Evolutionary conservation across 2,113 vertebrate genomes (phyloP), one percentile per base, ranked within the genome.

Genomic region (Bettongia penicillata): DNA sequence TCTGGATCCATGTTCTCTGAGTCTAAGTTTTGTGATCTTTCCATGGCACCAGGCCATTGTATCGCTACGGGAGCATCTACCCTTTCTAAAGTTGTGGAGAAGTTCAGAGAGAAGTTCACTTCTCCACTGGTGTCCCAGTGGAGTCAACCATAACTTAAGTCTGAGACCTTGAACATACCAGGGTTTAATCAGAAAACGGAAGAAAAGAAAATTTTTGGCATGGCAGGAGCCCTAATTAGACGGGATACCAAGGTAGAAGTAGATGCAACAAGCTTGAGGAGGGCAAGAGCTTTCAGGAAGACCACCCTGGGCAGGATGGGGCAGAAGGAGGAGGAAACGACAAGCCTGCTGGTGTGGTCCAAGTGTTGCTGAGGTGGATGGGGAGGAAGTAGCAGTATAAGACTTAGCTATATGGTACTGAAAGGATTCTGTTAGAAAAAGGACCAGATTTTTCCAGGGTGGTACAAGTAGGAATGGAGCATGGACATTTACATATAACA

Each of bases 401-500:
- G 57, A 61, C 11, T 10, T 12, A 31, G 57, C 31, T 28, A 61
- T 31, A n/a, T n/a, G 37, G 61, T n/a, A n/a, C 61, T n/a, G 14
- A 77, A 77, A 77, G 61, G 61, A 31, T n/a, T 19, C 37, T 77
- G 37, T 77, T 12, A 19, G 61, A 77, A 77, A 77, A 77, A 77
- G 37, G 61, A n/a, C 4, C 3, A 19, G 14, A 19, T 0, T 14
- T 68, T 68, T 68, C 57, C 37, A 77, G 61, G 61, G 61, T n/a
- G 37, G 37, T 31, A 19, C 14, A 37, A 77, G 37, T n/a, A 77
- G 61, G 1, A 77, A n/a, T n/a, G 5, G 61, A 77, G 89, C 26
- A 28, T 51, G 57, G 91, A 8, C 37, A 51, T 94, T 94, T 95
- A n/a, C 91, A 90, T n/a, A 53, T 0, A 93, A 53, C 43, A 47